Percentiles rank a stretch among this genome's conserved stretches.
phyloP scores from a whole-genome alignment of 2,797 vertebrate species.

The Arnoldichthys spilopterus region DNA sequence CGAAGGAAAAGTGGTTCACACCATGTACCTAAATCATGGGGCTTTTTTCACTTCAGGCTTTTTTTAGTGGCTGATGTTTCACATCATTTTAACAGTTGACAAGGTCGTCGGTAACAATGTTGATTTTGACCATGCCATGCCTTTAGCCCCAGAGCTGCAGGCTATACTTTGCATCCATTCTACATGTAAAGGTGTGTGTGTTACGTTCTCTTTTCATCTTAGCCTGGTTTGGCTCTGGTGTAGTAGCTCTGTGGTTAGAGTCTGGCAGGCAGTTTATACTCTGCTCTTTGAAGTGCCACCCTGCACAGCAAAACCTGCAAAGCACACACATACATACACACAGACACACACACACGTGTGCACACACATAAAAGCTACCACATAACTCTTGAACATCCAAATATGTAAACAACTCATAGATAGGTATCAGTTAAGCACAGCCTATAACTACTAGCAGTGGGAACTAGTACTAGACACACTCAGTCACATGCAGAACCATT shows the following conservation, averaged over 20 bases:
- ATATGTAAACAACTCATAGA: conserved; percentile 21
- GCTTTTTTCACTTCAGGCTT: background rate
- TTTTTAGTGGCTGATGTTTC: background rate
- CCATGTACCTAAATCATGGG: background rate
- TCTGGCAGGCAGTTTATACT: conserved; percentile 54
- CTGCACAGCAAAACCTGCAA: conserved; percentile 52
- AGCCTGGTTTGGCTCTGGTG: conserved; percentile 65
- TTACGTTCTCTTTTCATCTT: conserved; percentile 43
- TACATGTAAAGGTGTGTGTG: conserved; percentile 25
- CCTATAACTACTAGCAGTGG: background rate
- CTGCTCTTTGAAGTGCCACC: conserved; percentile 56
- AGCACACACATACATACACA: conserved; percentile 14
- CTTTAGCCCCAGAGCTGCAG: conserved; percentile 31
- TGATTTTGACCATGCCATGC: conserved; percentile 21
- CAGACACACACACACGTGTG: conserved; percentile 6
- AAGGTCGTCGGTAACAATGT: background rate
- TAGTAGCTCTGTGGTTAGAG: conserved; percentile 65
- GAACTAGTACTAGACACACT: background rate
- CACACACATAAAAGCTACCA: background rate
- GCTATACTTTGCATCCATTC: conserved; percentile 38
- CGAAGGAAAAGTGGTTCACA: background rate
- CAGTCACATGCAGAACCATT: background rate
- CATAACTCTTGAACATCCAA: background rate
- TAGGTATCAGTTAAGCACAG: background rate
- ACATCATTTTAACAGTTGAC: background rate